phyloP scores from a whole-genome alignment of 1,140 invertebrate species.

The Mya arenaria region DNA sequence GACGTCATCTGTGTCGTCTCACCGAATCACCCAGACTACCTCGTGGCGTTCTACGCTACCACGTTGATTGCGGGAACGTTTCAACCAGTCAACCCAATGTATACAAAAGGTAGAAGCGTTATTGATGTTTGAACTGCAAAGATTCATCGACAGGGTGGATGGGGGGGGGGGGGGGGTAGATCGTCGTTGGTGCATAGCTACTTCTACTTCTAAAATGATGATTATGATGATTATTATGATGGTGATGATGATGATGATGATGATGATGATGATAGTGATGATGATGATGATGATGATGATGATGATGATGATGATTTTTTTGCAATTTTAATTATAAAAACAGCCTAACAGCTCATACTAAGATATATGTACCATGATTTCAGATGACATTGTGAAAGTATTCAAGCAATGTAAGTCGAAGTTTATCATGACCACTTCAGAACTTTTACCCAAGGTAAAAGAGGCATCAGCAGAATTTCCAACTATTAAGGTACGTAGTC shows the following conservation, averaged over 20 bases:
- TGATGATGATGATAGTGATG: neutral
- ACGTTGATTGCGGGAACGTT: slow-evolving; percentile 20
- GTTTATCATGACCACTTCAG: slow-evolving; percentile 9
- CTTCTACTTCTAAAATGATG: neutral
- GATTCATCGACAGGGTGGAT: too few species aligned
- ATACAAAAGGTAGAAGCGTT: slow-evolving; percentile 17
- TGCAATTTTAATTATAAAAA: neutral
- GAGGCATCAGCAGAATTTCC: neutral
- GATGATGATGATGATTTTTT: neutral
- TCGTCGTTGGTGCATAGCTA: too few species aligned
- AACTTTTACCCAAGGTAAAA: neutral
- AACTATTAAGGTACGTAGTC: neutral
- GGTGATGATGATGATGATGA: neutral
- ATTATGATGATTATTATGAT: neutral
- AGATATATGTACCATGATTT: neutral
- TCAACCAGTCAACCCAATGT: slow-evolving; percentile 21
- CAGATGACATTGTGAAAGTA: neutral
- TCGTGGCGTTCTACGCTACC: slow-evolving; percentile 19
- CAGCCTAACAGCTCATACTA: neutral
- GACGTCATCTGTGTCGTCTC: slow-evolving; percentile 23
- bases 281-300: neutral
- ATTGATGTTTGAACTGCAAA: neutral
- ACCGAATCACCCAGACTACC: slow-evolving; percentile 23
- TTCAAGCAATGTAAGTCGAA: slow-evolving; percentile 10
- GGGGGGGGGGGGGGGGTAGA: too few species aligned